Evolutionary conservation across 2,797 vertebrate genomes (phyloP).

Genomic region (Muscicapa comitata): DNA sequence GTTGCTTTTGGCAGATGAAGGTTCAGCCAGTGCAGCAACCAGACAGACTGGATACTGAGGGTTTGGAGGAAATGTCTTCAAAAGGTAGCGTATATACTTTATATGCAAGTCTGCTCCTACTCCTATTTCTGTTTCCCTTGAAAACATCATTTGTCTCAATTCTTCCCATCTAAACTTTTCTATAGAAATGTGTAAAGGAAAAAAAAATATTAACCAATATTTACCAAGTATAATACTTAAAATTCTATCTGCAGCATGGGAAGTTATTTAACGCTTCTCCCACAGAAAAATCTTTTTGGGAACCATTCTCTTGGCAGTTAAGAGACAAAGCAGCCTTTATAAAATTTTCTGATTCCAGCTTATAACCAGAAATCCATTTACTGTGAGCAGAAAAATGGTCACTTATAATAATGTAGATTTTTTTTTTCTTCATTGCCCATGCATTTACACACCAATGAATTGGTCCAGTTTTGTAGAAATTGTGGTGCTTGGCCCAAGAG

Average conservation of each 20-base stretch:
- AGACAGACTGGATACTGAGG: slow-evolving; percentile 35
- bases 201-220: neutral
- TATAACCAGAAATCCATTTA: neutral
- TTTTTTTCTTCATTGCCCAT: neutral
- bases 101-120: neutral
- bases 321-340: neutral
- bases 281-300: neutral
- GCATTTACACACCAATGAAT: neutral
- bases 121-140: neutral
- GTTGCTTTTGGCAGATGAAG: neutral
- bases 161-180: neutral
- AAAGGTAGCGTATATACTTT: neutral
- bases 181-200: neutral
- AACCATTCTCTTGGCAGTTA: neutral
- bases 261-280: neutral
- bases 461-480: neutral
- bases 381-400: neutral
- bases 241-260: neutral
- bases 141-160: neutral
- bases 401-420: neutral
- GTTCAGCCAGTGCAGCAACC: neutral
- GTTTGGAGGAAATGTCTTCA: slow-evolving; percentile 6
- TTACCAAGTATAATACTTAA: neutral
- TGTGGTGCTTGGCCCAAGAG: neutral
- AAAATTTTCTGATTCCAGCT: neutral